Percentiles rank a stretch among this genome's conserved stretches.
These are phyloP conservation scores for Danio kyathit DNA, from an alignment of 2,797 vertebrate genomes.

Conservation along the genomic window DNA sequence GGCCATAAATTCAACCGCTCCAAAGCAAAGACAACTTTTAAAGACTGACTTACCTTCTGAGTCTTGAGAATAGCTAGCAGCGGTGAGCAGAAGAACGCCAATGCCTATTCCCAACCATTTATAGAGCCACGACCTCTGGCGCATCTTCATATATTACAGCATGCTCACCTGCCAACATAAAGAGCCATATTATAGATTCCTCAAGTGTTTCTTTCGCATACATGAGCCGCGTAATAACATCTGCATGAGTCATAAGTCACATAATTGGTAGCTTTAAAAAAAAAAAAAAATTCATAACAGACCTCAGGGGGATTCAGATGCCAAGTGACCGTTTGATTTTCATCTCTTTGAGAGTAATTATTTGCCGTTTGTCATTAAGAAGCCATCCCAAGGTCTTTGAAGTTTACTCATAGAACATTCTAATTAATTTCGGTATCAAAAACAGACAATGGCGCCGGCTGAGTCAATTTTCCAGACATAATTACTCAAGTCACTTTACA, in stretches of 20 bases:
- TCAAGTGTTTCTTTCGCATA: not conserved
- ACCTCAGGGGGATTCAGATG: conserved; percentile 3
- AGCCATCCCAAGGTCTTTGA: conserved; percentile 40
- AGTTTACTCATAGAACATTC: conserved; percentile 31
- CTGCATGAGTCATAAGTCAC: not conserved
- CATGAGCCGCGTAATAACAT: not conserved
- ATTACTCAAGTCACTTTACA: conserved; percentile 38
- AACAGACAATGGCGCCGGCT: conserved; percentile 19
- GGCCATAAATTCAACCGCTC: not conserved
- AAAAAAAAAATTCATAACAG: not conserved
- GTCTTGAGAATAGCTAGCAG: conserved; percentile 75
- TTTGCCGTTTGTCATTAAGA: conserved; percentile 8
- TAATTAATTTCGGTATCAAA: conserved; percentile 38
- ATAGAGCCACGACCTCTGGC: conserved; percentile 68
- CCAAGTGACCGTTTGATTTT: conserved; percentile 5
- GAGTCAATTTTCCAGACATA: conserved; percentile 25
- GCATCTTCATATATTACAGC: conserved; percentile 79
- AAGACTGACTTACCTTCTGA: conserved; percentile 74
- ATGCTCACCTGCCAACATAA: conserved; percentile 74
- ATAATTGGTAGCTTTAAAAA: conserved; percentile 20
- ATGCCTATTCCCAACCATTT: conserved; percentile 74
- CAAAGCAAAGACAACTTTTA: not conserved
- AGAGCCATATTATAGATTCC: not conserved
- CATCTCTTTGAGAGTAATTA: conserved; percentile 21
- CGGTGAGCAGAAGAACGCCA: conserved; percentile 74